Evolutionary conservation across 2,888 invertebrate genomes (phyloP), one percentile per base, ranked within the genome.

Genomic region (Idaea aversata): DNA sequence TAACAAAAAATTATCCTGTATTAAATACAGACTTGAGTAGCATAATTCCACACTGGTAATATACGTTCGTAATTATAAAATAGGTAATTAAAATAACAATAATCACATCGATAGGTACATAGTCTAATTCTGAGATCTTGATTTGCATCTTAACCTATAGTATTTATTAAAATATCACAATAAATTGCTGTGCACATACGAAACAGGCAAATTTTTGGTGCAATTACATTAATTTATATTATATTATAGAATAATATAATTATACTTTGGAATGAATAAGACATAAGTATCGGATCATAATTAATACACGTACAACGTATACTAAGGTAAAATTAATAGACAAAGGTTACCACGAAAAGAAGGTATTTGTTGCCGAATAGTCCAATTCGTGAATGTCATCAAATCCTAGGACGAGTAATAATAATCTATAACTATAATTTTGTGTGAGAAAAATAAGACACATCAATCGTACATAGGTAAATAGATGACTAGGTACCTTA

Each of bases 81-180:
- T 78, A 47, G 47, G 47, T 78, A 75, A 77, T 79, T 83, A 87
- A 87, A 88, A 83, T 78, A 86, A 83, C 82, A 84, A 84, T 85
- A 88, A 88, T 88, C 86, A 89, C 86, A 88, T 87, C 82, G 82
- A 89, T 86, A 88, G 87, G 86, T 90, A 89, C 83, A 86, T 86
- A 90, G 85, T 88, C 85, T 89, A 89, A 86, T 82, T 82, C 81
- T 82, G 85, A 91, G 87, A 90, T 88, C 86, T 84, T 88, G 84
- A 85, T 87, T 88, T 88, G 89, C 86, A 81, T 82, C 91, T 91
- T 93, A 92, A 81, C 82, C 91, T 92, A 91, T 83, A 88, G 85
- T 91, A 88, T 91, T 91, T 88, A 91, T 90, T 88, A 92, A 93
- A 93, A 93, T 93, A 93, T 93, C 93, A 93, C 93, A 93, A 92